Evolutionary conservation across 1,140 invertebrate species (phyloP).

Genomic region (Sycobia sp.): DNA sequence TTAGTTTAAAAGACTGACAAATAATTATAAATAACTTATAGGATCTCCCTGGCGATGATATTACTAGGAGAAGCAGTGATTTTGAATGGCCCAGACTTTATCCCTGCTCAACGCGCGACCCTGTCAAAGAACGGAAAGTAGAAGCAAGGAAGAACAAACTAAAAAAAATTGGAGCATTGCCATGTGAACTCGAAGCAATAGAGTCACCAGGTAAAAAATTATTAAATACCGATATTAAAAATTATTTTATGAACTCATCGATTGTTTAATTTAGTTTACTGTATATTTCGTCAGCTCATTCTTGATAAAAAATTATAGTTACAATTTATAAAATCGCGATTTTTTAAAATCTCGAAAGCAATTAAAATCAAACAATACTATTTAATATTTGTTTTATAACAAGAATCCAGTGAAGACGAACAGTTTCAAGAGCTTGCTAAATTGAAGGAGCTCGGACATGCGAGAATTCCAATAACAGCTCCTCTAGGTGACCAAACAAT

Average conservation of each 20-base stretch:
- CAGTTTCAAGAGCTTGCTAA: conserved; percentile 38
- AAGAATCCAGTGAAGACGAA: conserved; percentile 29
- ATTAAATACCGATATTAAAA: not conserved
- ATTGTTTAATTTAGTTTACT: no score
- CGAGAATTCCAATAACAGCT: conserved; percentile 38
- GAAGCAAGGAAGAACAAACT: conserved; percentile 20
- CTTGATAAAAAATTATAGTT: no score
- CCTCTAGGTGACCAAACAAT: not conserved
- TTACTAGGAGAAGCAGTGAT: not conserved
- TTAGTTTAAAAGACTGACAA: no score
- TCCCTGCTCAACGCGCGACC: conserved; percentile 41
- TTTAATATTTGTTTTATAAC: not conserved
- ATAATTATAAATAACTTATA: no score
- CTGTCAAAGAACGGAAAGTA: conserved; percentile 19
- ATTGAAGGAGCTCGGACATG: conserved; percentile 48
- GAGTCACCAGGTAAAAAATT: conserved; percentile 22
- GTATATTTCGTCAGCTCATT: no score
- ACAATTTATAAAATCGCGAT: no score
- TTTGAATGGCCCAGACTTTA: conserved; percentile 40
- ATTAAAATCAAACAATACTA: not conserved
- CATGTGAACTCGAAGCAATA: conserved; percentile 37
- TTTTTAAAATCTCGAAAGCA: not conserved
- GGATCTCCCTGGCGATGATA: no score
- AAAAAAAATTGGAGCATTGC: conserved; percentile 35
- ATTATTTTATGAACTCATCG: not conserved